These are phyloP conservation scores for Lypha dubia DNA, from an alignment of 2,888 invertebrate genomes.

Conservation along the genomic window DNA sequence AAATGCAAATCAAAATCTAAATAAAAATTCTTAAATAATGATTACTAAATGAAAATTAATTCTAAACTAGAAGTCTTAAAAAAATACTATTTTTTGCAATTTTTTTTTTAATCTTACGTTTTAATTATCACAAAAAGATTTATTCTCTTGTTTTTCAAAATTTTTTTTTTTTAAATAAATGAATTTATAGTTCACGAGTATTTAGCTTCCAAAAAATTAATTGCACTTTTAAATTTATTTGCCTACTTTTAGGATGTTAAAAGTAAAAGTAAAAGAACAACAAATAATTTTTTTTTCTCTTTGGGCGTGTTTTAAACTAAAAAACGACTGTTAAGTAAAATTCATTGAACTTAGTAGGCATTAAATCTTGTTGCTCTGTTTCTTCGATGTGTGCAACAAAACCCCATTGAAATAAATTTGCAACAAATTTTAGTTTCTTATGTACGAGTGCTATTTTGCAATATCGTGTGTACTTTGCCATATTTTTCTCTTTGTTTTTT, in stretches of 20 bases:
- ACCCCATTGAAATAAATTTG: constrained; percentile 29
- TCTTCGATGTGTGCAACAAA: constrained; percentile 26
- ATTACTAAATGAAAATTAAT: too few species aligned
- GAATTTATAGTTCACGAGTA: constrained; percentile 9
- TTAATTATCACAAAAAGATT: too few species aligned
- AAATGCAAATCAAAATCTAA: too few species aligned
- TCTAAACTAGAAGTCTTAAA: too few species aligned
- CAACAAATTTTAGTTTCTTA: constrained; percentile 30
- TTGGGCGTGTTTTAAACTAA: background rate
- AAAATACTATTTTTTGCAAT: too few species aligned
- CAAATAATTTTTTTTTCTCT: background rate
- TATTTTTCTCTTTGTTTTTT: constrained; percentile 47
- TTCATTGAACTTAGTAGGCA: constrained; percentile 56
- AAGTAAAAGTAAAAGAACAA: background rate
- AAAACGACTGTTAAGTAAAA: constrained; percentile 38
- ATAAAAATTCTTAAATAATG: too few species aligned
- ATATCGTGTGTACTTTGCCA: background rate
- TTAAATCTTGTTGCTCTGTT: constrained; percentile 61
- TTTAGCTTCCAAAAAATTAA: background rate
- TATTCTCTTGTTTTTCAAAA: background rate
- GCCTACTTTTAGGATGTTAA: constrained; percentile 52
- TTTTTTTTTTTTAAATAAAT: background rate
- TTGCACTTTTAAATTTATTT: constrained; percentile 24
- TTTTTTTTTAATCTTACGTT: too few species aligned
- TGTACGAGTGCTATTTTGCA: background rate